Evolutionary conservation across 2,888 invertebrate genomes (phyloP).

Genomic region (Synergus japonicus): DNA sequence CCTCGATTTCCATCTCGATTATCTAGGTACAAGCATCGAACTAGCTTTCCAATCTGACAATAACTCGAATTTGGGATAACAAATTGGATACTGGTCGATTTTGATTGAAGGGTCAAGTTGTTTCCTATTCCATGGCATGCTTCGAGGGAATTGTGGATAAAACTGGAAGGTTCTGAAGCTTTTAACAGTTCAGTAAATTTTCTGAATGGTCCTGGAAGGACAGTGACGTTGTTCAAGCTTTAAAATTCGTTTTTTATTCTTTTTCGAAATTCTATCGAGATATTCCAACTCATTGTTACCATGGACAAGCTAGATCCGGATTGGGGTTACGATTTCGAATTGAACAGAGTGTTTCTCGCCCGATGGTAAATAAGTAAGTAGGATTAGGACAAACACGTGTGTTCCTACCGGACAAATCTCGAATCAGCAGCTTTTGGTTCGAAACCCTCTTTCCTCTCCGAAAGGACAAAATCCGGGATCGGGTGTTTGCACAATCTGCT

Average conservation of each 20-base stretch:
- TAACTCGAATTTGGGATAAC: background rate
- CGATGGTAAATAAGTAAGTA: slow-evolving; percentile 66
- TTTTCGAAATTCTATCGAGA: background rate
- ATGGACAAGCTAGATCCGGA: slow-evolving; percentile 16
- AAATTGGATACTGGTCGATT: background rate
- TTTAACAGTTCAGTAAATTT: too few species aligned
- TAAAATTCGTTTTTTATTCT: background rate
- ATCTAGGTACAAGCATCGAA: background rate
- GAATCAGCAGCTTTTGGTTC: slow-evolving; percentile 46
- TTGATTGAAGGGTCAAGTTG: background rate
- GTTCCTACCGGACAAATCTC: slow-evolving; percentile 58
- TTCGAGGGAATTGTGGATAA: too few species aligned
- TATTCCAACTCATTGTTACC: background rate
- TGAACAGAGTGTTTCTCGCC: slow-evolving; percentile 45
- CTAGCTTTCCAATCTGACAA: background rate
- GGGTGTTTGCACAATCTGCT: background rate
- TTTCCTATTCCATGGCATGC: too few species aligned
- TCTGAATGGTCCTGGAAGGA: too few species aligned
- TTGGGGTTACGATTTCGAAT: slow-evolving; percentile 30
- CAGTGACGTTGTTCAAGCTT: background rate
- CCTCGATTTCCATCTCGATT: background rate
- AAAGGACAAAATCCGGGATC: slow-evolving; percentile 25
- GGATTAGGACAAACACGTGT: slow-evolving; percentile 65
- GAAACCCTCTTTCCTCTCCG: background rate
- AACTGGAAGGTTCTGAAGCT: too few species aligned